Conservation (phyloP, 2,888 invertebrate genomes). For the Electrophaes corylata region DNA sequence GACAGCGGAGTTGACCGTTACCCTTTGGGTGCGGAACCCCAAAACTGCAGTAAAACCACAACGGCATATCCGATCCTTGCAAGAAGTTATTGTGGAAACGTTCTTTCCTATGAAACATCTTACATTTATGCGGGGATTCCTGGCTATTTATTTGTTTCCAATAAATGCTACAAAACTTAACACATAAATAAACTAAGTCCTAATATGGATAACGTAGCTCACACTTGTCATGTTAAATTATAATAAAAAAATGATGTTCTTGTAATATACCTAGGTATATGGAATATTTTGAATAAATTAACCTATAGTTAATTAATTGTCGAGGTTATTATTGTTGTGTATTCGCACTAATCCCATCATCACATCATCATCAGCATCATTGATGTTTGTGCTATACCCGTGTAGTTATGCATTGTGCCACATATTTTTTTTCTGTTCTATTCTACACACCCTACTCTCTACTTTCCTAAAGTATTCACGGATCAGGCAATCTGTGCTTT, state of each 20-base stretch:
- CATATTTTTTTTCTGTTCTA: too few relatives aligned
- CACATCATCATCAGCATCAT: too few relatives aligned
- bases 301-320: background rate
- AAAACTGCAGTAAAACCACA: background rate
- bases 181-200: background rate
- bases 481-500: too few relatives aligned
- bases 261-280: background rate
- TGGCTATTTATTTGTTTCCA: background rate
- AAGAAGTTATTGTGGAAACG: slow-evolving; percentile 9
- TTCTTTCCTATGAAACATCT: slow-evolving; percentile 3
- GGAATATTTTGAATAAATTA: background rate
- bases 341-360: too few relatives aligned
- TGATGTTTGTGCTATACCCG: too few relatives aligned
- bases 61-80: slow-evolving; percentile 2
- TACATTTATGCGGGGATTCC: slow-evolving; percentile 7
- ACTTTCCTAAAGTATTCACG: too few relatives aligned
- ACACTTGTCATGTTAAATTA: background rate
- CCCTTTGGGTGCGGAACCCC: too few relatives aligned
- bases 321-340: too few relatives aligned
- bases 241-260: background rate
- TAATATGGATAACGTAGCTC: background rate
- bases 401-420: too few relatives aligned
- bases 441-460: too few relatives aligned
- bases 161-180: background rate
- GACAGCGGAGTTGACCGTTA: too few relatives aligned